These are phyloP conservation scores for Sinocyclocheilus rhinocerous DNA, from an alignment of 2,113 vertebrate genomes.

Conservation along the genomic window DNA sequence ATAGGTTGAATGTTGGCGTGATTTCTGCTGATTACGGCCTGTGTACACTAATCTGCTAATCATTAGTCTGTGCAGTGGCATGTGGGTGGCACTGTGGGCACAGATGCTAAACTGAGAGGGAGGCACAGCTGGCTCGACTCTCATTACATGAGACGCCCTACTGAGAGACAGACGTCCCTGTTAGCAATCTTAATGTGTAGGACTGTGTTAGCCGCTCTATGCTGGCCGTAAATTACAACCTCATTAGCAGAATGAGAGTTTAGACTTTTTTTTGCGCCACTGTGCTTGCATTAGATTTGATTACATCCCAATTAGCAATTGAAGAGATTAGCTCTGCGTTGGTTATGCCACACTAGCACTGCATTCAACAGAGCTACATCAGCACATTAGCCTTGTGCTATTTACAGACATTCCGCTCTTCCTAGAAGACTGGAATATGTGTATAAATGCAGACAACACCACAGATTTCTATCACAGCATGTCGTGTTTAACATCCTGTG, in stretches of 20 bases:
- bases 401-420: neutral
- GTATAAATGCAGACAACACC: neutral
- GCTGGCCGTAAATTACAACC: constrained; percentile 34
- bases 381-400: neutral
- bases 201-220: neutral
- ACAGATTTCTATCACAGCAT: neutral
- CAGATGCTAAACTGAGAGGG: constrained; percentile 49
- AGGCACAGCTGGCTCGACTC: constrained; percentile 43
- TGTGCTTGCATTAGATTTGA: constrained; percentile 41
- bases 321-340: constrained; percentile 31
- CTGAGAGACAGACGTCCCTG: constrained; percentile 50
- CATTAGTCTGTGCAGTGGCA: constrained; percentile 44
- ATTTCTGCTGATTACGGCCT: neutral
- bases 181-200: constrained; percentile 35
- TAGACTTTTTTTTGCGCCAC: neutral
- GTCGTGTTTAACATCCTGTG: neutral
- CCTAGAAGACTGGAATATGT: neutral
- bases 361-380: neutral
- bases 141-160: constrained; percentile 51
- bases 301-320: constrained; percentile 42
- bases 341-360: constrained; percentile 4
- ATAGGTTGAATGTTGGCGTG: neutral
- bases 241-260: constrained; percentile 43
- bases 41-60: constrained; percentile 50
- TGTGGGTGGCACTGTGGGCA: constrained; percentile 41